A percentile compares a stretch with the other conserved stretches of the same genome.
These are phyloP conservation scores for Bombus sylvicola DNA, from an alignment of 1,140 invertebrate genomes.

Conservation along the genomic window DNA sequence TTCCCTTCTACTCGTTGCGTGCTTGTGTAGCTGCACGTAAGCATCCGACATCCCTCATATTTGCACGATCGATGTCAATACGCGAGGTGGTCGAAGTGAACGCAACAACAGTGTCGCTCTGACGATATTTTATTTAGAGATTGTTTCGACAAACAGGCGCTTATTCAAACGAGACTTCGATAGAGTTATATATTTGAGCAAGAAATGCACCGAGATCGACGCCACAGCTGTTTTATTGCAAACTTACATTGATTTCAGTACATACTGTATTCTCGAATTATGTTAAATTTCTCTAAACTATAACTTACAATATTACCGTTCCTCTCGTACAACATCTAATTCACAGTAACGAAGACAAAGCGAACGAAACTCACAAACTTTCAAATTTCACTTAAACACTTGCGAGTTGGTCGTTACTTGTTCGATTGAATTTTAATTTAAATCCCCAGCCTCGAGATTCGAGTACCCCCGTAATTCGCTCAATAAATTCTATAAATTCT, in stretches of 20 bases:
- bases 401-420: background rate
- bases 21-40: conserved; percentile 14
- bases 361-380: background rate
- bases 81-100: background rate
- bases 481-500: no score
- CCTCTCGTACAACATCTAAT: no score
- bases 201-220: conserved; percentile 6
- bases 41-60: background rate
- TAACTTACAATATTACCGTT: background rate
- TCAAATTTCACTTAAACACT: background rate
- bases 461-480: no score
- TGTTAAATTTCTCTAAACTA: background rate
- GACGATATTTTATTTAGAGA: background rate
- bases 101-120: background rate
- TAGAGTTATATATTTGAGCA: background rate
- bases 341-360: background rate
- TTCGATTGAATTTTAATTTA: background rate
- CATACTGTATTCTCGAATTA: background rate
- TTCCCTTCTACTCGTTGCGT: conserved; percentile 29
- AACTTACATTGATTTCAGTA: background rate
- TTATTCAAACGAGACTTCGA: background rate
- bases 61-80: conserved; percentile 50
- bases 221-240: background rate
- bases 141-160: background rate
- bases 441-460: background rate